Evolutionary conservation across 2,888 invertebrate species (phyloP), one percentile per base, ranked within the genome.

Genomic region (Crocallis elinguaria): DNA sequence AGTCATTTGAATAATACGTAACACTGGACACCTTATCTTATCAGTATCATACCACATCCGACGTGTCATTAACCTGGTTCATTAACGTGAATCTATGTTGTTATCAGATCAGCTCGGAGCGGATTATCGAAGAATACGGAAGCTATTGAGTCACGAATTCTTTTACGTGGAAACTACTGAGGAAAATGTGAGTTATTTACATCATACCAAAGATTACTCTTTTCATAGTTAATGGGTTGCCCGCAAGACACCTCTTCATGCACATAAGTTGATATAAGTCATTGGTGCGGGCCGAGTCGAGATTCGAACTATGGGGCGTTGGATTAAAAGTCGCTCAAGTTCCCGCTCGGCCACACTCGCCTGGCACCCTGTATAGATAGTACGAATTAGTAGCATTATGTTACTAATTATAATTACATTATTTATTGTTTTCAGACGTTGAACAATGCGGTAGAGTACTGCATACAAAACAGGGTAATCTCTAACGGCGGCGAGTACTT

Each of bases 121-220:
- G n/a, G 82, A 88, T 50, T 94, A 92, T 71, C 72, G 73, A 42
- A 58, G 38, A 0, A 49, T 87, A 6, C 84, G 94, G 68, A 84
- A 81, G 65, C 72, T 95, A 44, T 92, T 95, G 38, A 87, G 91
- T 43, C 88, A 93, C 67, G 95, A 95, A 79, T 95, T 95, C 81
- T 93, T 94, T 49, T 86, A 94, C 57, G 82, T 92, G 57, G 92
- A 93, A 50, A 86, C 84, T 61, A 79, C 77, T 79, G 93, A 86
- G 82, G 82, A 72, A 58, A 73, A 66, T 77, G 93, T 93, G 82
- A 92, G 88, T 79, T 19, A 9, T 4, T 5, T 3, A 5, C 19
- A 19, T 3, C n/a, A n/a, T n/a, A n/a, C n/a, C n/a, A n/a, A n/a
- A n/a, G n/a, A n/a, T n/a, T n/a, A n/a, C n/a, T n/a, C n/a, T n/a